Base-by-base conservation (phyloP, 2,888 invertebrate genomes). In the Oeneis ivallda region DNA sequence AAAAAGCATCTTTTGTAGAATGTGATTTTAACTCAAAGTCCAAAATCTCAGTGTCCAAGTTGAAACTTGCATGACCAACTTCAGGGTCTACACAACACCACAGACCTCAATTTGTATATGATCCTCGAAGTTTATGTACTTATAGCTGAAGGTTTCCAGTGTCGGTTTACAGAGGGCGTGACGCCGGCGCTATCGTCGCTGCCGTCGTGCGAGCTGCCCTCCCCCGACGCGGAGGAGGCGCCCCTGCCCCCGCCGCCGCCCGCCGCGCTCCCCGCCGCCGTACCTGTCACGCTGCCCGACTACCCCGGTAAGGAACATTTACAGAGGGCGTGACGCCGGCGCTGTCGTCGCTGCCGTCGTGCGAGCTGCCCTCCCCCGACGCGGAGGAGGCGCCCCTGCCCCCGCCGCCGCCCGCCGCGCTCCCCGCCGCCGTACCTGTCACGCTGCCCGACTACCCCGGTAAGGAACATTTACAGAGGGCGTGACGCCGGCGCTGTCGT, bases 311-410 rank as follows among this genome's bases (percentile, higher is more conserved):
- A 71, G 17, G 8, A 15, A 9, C 43, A 11, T 47, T 47, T 9
- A 0, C 80, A 84, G 90, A 89, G 71, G 81, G 82, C 49, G 70
- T 80, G 68, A 72, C 81, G 26, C 80, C 78, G 72, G 79, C 87
- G 58, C 75, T 88, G 72, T 80, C 90, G 65, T 78, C 89, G 73
- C 76, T 85, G 70, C 83, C 87, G 61, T 82, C 87, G 66, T 82
- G 85, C 74, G 89, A 88, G 80, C 76, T 82, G 71, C 79, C 89
- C 8, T 80, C 86, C 15, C 86, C 89, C 1, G 89, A 89, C 65
- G 76, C 74, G 9, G 89, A 88, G 39, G 87, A 87, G 66, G 78
- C 83, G n/a, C 82, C 84, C 32, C 74, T 76, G 15, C 68, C 74
- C 57, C 67, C 50, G 74, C 87, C 85, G 79, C 76, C 81, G 70